Base-by-base conservation (phyloP, 2,113 vertebrate genomes). In the Hippoglossus stenolepis region DNA sequence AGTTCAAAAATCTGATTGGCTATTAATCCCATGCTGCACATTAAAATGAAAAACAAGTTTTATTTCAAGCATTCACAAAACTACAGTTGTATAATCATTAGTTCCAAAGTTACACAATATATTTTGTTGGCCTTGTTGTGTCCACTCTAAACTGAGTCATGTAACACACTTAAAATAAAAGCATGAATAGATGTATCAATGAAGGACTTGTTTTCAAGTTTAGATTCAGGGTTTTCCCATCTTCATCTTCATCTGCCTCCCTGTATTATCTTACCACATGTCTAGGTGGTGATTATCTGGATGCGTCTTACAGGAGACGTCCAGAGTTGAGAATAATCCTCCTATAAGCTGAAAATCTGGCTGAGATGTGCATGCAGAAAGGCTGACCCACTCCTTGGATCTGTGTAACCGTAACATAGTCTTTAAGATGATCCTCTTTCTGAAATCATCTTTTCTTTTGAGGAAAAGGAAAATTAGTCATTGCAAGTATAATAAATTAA, bases 311-410 rank as follows among this genome's bases (percentile, higher is more conserved):
- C 18, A 45, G 79, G 76, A 80, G 85, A 86, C 58, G 65, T 80
- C 75, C 73, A 65, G 57, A 75, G 75, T 82, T 86, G 81, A 49
- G 45, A 80, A 86, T 91, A 91, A 92, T 92, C 89, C 82, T 35
- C 51, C 53, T 58, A 70, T 92, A 89, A 92, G 68, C 83, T 87
- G 71, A 83, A 85, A 89, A 89, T 90, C 89, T 85, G 87, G 57
- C 86, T 78, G 68, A 81, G 63, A 88, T 85, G 75, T 67, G 38
- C 62, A 79, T 70, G 56, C 53, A 65, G 77, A 23, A 10, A 73
- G 65, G 21, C 59, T 82, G 80, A 86, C 70, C 81, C 47, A 49
- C 43, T 83, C 66, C 76, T 82, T 75, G 17, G 54, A 73, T 71
- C 65, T 79, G 58, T 75, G 58, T 63, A 65, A 68, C 31, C 23